Conservation (phyloP, 1,140 invertebrate species). For the Drosophila nebulosa region DNA sequence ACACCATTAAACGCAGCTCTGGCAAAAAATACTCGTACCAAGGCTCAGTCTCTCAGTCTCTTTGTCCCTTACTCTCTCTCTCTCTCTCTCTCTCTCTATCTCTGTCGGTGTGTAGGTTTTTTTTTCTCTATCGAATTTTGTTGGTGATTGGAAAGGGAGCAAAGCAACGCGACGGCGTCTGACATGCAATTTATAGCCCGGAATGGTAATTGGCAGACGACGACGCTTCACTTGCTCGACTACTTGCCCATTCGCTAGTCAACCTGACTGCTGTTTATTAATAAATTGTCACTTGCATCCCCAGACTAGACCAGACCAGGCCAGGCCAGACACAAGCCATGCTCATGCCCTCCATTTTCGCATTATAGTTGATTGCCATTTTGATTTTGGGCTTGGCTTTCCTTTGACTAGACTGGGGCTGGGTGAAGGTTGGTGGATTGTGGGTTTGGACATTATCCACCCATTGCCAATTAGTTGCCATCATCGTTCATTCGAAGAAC, state of each 20-base stretch:
- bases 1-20: slow-evolving; percentile 69
- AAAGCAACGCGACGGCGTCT: slow-evolving; percentile 24
- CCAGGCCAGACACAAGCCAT: slow-evolving; percentile 1
- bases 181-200: slow-evolving; percentile 72
- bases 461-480: slow-evolving; percentile 68
- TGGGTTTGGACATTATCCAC: slow-evolving; percentile 9
- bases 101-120: neutral
- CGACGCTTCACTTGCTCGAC: neutral
- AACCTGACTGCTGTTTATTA: slow-evolving; percentile 63
- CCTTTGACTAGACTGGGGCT: no score
- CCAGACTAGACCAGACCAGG: neutral
- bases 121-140: slow-evolving; percentile 16
- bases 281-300: slow-evolving; percentile 77
- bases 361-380: slow-evolving; percentile 46
- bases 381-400: slow-evolving; percentile 9
- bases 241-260: neutral
- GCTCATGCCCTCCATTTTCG: slow-evolving; percentile 5
- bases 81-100: neutral
- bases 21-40: neutral
- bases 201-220: slow-evolving; percentile 64
- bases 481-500: slow-evolving; percentile 51
- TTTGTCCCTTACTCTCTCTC: neutral
- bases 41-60: no score
- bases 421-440: no score
- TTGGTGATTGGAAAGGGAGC: slow-evolving; percentile 22